Conservation (phyloP, 2,888 invertebrate genomes). For the Sinopyrophorus schimmeli region DNA sequence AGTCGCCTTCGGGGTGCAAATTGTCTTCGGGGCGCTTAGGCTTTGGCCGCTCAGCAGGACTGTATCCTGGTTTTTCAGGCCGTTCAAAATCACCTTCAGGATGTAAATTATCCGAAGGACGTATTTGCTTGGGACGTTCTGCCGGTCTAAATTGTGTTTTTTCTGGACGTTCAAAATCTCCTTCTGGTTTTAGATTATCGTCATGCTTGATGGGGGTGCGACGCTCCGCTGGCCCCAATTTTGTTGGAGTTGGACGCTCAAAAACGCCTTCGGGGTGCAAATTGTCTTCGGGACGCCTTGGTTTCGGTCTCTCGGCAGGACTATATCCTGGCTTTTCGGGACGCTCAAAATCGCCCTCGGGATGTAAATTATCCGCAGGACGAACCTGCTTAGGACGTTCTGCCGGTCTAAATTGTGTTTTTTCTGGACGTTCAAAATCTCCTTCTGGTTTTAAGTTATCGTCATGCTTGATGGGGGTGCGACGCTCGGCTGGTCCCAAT, state of each 20-base stretch:
- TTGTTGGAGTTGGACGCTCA: constrained; percentile 54
- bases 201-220: constrained; percentile 53
- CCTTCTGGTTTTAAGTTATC: constrained; percentile 60
- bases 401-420: constrained; percentile 42
- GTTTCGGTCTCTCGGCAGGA: constrained; percentile 56
- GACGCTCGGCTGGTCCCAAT: constrained; percentile 47
- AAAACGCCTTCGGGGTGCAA: constrained; percentile 66
- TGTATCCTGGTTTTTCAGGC: constrained; percentile 53
- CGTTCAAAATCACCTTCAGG: constrained; percentile 60
- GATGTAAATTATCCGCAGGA: constrained; percentile 58
- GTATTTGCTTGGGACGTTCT: constrained; percentile 58
- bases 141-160: constrained; percentile 53
- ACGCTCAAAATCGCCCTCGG: constrained; percentile 59
- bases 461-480: constrained; percentile 51
- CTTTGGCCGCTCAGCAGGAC: constrained; percentile 58
- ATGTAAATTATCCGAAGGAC: constrained; percentile 59
- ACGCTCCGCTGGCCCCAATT: constrained; percentile 54
- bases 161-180: constrained; percentile 59
- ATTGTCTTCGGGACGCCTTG: constrained; percentile 64
- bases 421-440: constrained; percentile 56
- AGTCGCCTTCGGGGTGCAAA: constrained; percentile 57
- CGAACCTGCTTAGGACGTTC: constrained; percentile 54
- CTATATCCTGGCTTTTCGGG: constrained; percentile 51
- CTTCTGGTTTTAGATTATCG: constrained; percentile 62
- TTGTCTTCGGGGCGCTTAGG: constrained; percentile 62